A percentile compares a stretch with the other conserved stretches of the same genome.
These are phyloP conservation scores for Siniperca scherzeri DNA, from an alignment of 2,797 vertebrate species.

Conservation along the genomic window DNA sequence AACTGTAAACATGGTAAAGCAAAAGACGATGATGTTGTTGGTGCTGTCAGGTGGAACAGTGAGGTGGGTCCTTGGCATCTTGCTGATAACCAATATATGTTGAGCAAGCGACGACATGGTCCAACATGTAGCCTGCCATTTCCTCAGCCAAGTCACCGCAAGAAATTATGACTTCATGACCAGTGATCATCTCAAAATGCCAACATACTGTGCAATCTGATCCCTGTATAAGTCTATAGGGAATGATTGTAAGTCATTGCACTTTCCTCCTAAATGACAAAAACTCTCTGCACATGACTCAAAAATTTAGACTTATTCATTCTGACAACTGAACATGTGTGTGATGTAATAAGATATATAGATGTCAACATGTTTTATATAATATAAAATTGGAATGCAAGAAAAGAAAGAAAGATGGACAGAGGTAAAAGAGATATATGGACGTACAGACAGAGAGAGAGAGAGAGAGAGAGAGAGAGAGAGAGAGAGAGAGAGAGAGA, in stretches of 20 bases:
- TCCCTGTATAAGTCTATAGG: background rate
- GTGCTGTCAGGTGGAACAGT: background rate
- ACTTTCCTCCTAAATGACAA: background rate
- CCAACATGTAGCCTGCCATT: background rate
- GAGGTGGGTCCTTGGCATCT: background rate
- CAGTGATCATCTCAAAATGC: background rate
- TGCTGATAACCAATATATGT: background rate
- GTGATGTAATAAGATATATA: background rate
- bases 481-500: slow-evolving; percentile 21
- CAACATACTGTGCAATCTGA: background rate
- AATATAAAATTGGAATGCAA: background rate
- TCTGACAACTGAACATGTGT: background rate
- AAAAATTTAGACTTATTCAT: background rate
- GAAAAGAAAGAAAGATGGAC: background rate
- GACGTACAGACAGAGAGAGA: background rate
- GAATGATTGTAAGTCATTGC: background rate
- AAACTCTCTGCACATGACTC: background rate
- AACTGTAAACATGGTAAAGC: background rate
- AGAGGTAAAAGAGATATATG: background rate
- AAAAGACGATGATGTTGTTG: background rate
- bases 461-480: background rate
- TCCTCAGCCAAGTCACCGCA: background rate
- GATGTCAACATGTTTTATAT: background rate
- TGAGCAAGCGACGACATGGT: background rate
- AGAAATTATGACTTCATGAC: background rate